Base-by-base conservation (phyloP, 2,888 invertebrate species). In the Agonopterix subpropinquella region DNA sequence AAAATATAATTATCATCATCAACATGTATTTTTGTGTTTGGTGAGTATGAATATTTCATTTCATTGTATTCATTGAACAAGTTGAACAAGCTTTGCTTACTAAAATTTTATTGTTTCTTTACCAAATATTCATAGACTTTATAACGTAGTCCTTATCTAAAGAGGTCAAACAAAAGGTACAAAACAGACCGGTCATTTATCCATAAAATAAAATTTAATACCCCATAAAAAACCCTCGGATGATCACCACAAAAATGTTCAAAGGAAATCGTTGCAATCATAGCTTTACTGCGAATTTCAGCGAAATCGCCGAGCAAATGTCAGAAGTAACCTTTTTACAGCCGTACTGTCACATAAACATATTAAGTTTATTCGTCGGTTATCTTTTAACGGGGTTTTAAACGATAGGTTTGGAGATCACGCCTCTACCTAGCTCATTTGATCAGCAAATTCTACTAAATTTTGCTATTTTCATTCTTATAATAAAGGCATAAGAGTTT, bases 361-460 rank as follows among this genome's bases (percentile, higher is more conserved):
- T 74, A 77, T 77, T 75, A 74, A 79, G 60, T 83, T 84, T 83
- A 83, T 83, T 70, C 62, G 74, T 73, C 70, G 72, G 67, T 76
- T 73, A 67, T 62, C 65, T 61, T 72, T 70, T 70, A 80, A 66
- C 64, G 56, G 59, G 46, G 57, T 57, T 59, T 61, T 62, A 62
- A 72, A 65, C 56, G 57, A 62, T 62, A 61, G 62, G 61, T 28
- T 28, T 28, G 28, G 28, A 28, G 28, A 28, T 28, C 28, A 28
- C 28, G 28, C 28, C 28, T 28, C 28, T 28, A 28, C 5, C 7
- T 28, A 28, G 28, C 28, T 28, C 28, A 28, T 28, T 28, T 28
- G 4, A 28, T 4, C 28, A 28, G 5, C 1, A 7, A 28, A 28
- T 5, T 28, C 28, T 28, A 2, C 2, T 5, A 28, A 28, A 28